A percentile compares a stretch with the other conserved stretches of the same genome.
Evolutionary conservation across 2,113 vertebrate genomes (phyloP).

Genomic region (Caranx ignobilis): DNA sequence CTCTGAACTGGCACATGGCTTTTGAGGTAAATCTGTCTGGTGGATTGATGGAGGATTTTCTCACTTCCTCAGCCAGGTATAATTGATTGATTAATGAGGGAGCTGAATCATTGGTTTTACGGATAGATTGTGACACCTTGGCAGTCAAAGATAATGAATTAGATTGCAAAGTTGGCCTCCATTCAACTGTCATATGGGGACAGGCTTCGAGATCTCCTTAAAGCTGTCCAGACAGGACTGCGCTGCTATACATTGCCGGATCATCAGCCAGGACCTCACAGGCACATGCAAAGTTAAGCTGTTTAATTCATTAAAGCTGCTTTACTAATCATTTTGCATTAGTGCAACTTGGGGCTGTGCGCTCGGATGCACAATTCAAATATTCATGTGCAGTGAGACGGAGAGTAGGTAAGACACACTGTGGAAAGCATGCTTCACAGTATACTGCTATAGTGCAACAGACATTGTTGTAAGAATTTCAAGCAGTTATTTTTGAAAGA

Average conservation of each 20-base stretch:
- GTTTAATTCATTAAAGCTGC: slow-evolving; percentile 27
- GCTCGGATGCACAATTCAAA: background rate
- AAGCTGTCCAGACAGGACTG: slow-evolving; percentile 38
- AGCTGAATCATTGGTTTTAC: slow-evolving; percentile 37
- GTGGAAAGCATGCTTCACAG: background rate
- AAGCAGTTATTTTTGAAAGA: background rate
- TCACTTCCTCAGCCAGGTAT: slow-evolving; percentile 19
- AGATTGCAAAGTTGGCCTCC: slow-evolving; percentile 16
- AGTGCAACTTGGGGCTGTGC: background rate
- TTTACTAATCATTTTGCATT: slow-evolving; percentile 5
- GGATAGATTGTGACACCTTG: slow-evolving; percentile 52
- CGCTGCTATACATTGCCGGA: background rate
- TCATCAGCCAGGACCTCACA: slow-evolving; percentile 8
- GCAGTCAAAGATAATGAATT: slow-evolving; percentile 50
- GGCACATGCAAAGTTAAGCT: background rate
- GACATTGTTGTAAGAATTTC: background rate
- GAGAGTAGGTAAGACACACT: background rate
- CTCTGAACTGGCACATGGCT: background rate
- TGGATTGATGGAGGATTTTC: slow-evolving; percentile 34
- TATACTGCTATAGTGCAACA: background rate
- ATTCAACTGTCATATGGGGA: slow-evolving; percentile 9
- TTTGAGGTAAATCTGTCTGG: slow-evolving; percentile 4
- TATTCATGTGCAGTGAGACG: background rate
- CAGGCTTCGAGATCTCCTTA: slow-evolving; percentile 57
- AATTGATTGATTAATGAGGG: slow-evolving; percentile 61